These are phyloP conservation scores for Cheilosia grossa DNA, from an alignment of 2,888 invertebrate species.

Conservation along the genomic window DNA sequence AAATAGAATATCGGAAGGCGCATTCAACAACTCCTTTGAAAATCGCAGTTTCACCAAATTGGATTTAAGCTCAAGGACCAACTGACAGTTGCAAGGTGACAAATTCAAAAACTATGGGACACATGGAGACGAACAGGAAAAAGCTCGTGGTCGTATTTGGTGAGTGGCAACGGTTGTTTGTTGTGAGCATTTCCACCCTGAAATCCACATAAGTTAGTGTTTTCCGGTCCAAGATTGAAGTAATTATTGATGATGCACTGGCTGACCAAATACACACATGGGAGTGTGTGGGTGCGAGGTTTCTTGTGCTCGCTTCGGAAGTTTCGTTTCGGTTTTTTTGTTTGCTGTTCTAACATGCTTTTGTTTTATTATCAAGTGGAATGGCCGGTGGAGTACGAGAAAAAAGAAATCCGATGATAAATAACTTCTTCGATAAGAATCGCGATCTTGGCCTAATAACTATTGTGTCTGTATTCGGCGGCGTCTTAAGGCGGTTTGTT, in stretches of 20 bases:
- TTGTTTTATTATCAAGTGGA: slow-evolving; percentile 54
- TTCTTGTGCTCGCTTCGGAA: slow-evolving; percentile 34
- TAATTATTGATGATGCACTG: slow-evolving; percentile 63
- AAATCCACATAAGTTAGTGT: slow-evolving; percentile 39
- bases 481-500: slow-evolving; percentile 27
- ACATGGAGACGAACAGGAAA: slow-evolving; percentile 32
- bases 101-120: slow-evolving; percentile 41
- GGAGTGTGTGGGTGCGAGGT: slow-evolving; percentile 19
- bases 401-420: slow-evolving; percentile 71
- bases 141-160: slow-evolving; percentile 57
- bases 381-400: slow-evolving; percentile 37
- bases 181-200: slow-evolving; percentile 17
- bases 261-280: not conserved
- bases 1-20: not conserved
- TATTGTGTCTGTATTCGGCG: slow-evolving; percentile 37
- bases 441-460: slow-evolving; percentile 73
- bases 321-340: slow-evolving; percentile 7
- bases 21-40: not conserved
- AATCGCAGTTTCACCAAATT: not conserved
- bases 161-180: slow-evolving; percentile 20
- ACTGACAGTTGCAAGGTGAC: slow-evolving; percentile 17
- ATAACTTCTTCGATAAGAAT: slow-evolving; percentile 73
- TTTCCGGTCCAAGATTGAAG: slow-evolving; percentile 56
- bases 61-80: not conserved
- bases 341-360: slow-evolving; percentile 44